These are phyloP conservation scores for Tolypeutes matacus DNA, from an alignment of 2,797 vertebrate species.

Conservation along the genomic window DNA sequence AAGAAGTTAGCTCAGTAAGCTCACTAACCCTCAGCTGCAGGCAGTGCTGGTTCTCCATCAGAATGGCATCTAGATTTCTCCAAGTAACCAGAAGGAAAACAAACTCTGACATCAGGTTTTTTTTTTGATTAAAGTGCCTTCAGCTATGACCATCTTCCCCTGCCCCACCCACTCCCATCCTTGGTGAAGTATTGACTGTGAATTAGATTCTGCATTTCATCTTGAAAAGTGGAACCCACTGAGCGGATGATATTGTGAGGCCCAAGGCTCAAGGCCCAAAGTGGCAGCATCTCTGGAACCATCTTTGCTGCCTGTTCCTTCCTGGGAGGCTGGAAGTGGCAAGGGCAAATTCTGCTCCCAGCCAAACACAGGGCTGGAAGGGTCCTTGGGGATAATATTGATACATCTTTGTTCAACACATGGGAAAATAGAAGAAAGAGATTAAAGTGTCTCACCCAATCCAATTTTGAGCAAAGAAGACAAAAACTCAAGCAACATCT, in stretches of 20 bases:
- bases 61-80: background rate
- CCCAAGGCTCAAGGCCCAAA: fast-evolving
- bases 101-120: too few species aligned
- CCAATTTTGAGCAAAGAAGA: too few species aligned
- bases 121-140: too few species aligned
- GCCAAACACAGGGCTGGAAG: background rate
- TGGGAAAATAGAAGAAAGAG: too few species aligned
- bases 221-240: background rate
- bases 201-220: slow-evolving; percentile 22
- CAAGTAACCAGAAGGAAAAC: background rate
- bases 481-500: too few species aligned
- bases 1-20: slow-evolving; percentile 90
- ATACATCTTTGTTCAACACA: too few species aligned
- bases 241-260: background rate
- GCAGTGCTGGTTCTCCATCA: background rate
- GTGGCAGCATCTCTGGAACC: background rate
- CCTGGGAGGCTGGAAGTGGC: background rate
- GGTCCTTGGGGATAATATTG: too few species aligned
- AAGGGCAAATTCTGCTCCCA: background rate
- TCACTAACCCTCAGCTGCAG: background rate
- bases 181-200: slow-evolving; percentile 50
- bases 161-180: too few species aligned
- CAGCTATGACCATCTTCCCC: too few species aligned
- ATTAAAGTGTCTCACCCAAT: too few species aligned
- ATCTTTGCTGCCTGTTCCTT: slow-evolving; percentile 5